Percentiles rank a stretch among this genome's conserved stretches.
Conservation (phyloP, 2,888 invertebrate species). For the Gastrophysa polygoni region DNA sequence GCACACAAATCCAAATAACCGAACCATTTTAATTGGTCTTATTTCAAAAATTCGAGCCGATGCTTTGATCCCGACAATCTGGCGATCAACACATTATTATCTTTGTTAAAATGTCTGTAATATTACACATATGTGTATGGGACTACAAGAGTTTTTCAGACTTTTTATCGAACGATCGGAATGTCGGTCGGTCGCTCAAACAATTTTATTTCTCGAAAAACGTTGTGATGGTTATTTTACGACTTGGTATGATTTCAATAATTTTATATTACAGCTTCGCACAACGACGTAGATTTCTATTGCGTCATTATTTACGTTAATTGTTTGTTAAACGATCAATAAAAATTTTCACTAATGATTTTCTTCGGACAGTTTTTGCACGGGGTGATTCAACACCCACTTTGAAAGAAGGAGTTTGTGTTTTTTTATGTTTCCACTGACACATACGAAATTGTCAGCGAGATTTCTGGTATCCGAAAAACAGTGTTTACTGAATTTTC, state of each 20-base stretch:
- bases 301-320: constrained; percentile 13
- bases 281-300: constrained; percentile 23
- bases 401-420: too few species aligned
- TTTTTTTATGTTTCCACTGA: too few species aligned
- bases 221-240: constrained; percentile 24
- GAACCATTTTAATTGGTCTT: constrained; percentile 26
- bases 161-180: constrained; percentile 33
- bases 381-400: too few species aligned
- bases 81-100: constrained; percentile 28
- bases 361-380: too few species aligned
- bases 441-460: too few species aligned
- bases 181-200: constrained; percentile 31
- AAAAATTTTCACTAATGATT: too few species aligned
- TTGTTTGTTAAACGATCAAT: neutral
- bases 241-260: constrained; percentile 25
- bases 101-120: constrained; percentile 31
- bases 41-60: constrained; percentile 23
- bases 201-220: constrained; percentile 26
- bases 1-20: constrained; percentile 9
- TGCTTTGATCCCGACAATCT: constrained; percentile 16
- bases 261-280: constrained; percentile 16
- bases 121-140: constrained; percentile 26
- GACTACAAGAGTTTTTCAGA: constrained; percentile 16
- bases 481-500: too few species aligned
- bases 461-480: too few species aligned